Base-by-base conservation (phyloP, 1,140 invertebrate species). In the Plectrocnemia conspersa region DNA sequence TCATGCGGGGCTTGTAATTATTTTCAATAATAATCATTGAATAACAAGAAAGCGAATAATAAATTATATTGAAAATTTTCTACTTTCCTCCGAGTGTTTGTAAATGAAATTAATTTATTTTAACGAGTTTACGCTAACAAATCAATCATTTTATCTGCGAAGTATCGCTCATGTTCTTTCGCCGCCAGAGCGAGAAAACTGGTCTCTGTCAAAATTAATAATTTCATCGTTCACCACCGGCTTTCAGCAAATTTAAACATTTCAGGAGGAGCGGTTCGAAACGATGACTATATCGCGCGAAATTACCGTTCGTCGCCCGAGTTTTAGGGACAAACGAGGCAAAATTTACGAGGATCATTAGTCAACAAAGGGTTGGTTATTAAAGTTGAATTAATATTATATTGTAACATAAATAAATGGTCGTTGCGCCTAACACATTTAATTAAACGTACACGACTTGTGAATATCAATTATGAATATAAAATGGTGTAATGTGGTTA, bases 341-440 rank as follows among this genome's bases (percentile, higher is more conserved):
- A 10, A 47, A 47, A 32, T 50, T 50, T 50, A 50, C 38, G 21
- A 15, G 9, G 45, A 47, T 47, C 29, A 18, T 50, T 50, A 50
- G 33, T 50, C 32, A n/a, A 50, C 33, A 36, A 50, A 16, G 16
- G 47, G 33, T 25, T 25, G n/a, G 45, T 9, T 19, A 47, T 16
- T 27, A 22, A 24, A 13, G 19, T 24, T 15, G 47, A 24, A 50
- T 50, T 4, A 29, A 16, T 35, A 50, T 16, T 50, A 33, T 50
- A 38, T 38, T 3, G 21, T 15, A 38, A 25, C 18, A 24, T n/a
- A 50, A 50, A 50, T 50, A 38, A 50, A 50, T 50, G 29, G 29
- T 18, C 10, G 10, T 45, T 45, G 42, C 40, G 22, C 9, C 23
- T n/a, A 45, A n/a, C n/a, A n/a, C n/a, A n/a, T n/a, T n/a, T n/a